Evolutionary conservation across 2,797 vertebrate genomes (phyloP).

Genomic region (Odontamblyopus lacepedii): DNA sequence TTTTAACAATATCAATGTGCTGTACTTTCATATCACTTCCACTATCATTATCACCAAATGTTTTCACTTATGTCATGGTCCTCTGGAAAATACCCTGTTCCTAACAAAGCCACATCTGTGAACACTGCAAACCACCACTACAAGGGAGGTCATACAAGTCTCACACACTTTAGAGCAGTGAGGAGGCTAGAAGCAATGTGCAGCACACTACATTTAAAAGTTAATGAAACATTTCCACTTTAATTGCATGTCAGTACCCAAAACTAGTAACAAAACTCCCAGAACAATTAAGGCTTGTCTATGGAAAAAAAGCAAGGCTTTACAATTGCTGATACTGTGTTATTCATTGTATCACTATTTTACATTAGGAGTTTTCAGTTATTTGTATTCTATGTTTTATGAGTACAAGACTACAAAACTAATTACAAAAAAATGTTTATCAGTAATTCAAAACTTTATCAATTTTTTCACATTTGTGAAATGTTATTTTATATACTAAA

Average conservation of each 20-base stretch:
- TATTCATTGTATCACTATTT: too few relatives aligned
- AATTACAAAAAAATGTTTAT: not conserved
- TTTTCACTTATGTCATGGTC: conserved; percentile 44
- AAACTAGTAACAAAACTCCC: not conserved
- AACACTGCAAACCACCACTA: conserved; percentile 30
- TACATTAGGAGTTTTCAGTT: too few relatives aligned
- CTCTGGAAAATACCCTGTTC: conserved; percentile 51
- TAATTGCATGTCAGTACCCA: not conserved
- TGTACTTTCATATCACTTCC: conserved; percentile 43
- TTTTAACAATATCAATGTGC: conserved; percentile 47
- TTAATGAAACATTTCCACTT: not conserved
- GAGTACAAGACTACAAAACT: not conserved
- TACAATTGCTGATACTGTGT: too few relatives aligned
- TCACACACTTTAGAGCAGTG: conserved; percentile 7
- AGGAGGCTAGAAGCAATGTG: not conserved
- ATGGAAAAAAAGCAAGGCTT: too few relatives aligned
- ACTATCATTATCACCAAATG: conserved; percentile 51
- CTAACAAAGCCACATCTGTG: conserved; percentile 58
- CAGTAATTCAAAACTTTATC: not conserved
- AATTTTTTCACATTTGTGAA: not conserved
- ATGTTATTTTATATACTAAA: not conserved
- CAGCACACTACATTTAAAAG: not conserved
- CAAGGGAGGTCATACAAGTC: conserved; percentile 24
- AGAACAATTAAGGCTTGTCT: not conserved
- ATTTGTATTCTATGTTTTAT: too few relatives aligned